phyloP scores from a whole-genome alignment of 2,797 vertebrate species.

The Harpagifer antarcticus region DNA sequence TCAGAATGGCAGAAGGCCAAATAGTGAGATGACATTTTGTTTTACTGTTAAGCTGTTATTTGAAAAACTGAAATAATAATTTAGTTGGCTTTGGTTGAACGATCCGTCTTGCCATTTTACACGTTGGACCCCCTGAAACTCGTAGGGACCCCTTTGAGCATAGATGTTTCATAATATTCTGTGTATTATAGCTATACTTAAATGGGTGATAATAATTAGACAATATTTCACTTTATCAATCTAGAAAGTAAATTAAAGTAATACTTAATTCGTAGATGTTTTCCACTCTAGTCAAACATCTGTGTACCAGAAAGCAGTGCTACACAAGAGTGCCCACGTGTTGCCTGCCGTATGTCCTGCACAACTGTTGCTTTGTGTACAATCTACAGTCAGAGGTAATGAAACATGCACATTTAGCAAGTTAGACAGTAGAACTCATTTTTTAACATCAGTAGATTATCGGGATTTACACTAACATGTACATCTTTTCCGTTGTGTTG shows the following conservation, averaged over 20 bases:
- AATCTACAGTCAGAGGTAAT: slow-evolving; percentile 60
- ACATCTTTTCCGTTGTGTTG: background rate
- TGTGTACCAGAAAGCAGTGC: slow-evolving; percentile 73
- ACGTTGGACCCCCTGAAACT: too few species aligned
- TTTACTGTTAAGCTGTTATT: too few species aligned
- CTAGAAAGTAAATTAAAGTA: slow-evolving; percentile 47
- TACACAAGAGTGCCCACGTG: slow-evolving; percentile 70
- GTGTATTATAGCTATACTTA: too few species aligned
- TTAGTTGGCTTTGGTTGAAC: background rate
- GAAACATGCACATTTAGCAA: slow-evolving; percentile 40
- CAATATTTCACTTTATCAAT: slow-evolving; percentile 34
- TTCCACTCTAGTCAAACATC: slow-evolving; percentile 68
- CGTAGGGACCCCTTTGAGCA: too few species aligned
- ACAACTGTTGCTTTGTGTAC: slow-evolving; percentile 74
- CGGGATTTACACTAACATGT: background rate
- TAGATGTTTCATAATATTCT: too few species aligned
- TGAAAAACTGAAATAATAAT: too few species aligned
- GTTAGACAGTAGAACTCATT: slow-evolving; percentile 25
- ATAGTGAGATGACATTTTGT: too few species aligned
- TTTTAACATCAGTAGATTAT: slow-evolving; percentile 13
- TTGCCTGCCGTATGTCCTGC: slow-evolving; percentile 71
- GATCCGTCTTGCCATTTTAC: background rate
- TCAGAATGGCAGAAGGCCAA: too few species aligned
- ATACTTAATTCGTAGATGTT: slow-evolving; percentile 54
- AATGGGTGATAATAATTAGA: slow-evolving; percentile 29